phyloP scores from a whole-genome alignment of 2,888 invertebrate genomes.

The Zootermopsis nevadensis region DNA sequence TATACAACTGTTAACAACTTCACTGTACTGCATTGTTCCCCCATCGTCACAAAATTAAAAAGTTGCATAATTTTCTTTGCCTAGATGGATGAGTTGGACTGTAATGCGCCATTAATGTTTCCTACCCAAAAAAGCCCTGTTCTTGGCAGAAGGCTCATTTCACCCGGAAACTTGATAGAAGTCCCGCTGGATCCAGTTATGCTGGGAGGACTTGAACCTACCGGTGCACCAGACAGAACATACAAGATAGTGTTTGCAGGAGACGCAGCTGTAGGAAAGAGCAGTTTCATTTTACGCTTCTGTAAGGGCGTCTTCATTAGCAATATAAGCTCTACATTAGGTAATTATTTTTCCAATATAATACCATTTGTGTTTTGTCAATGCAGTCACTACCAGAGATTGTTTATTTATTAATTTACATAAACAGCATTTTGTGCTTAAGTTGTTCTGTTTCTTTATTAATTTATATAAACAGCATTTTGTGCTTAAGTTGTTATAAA shows the following conservation, averaged over 20 bases:
- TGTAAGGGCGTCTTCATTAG: constrained; percentile 68
- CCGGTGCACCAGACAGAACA: constrained; percentile 67
- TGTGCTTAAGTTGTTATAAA: too few species aligned
- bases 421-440: too few species aligned
- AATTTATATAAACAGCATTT: too few species aligned
- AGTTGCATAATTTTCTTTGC: not conserved
- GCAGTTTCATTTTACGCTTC: constrained; percentile 69
- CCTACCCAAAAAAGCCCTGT: not conserved
- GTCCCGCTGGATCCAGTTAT: not conserved
- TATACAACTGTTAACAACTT: too few species aligned
- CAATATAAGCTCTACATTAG: constrained; percentile 69
- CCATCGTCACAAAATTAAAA: too few species aligned
- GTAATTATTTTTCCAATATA: constrained; percentile 57
- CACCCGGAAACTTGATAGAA: constrained; percentile 28
- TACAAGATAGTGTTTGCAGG: constrained; percentile 72
- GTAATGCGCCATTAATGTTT: not conserved
- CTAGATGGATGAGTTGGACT: not conserved
- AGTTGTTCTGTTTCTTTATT: too few species aligned
- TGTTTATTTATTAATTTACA: too few species aligned
- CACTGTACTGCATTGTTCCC: too few species aligned
- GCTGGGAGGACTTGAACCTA: constrained; percentile 54
- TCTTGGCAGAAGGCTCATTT: constrained; percentile 14
- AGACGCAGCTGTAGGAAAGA: constrained; percentile 73
- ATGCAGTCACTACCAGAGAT: too few species aligned
- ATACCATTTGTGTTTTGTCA: not conserved